Evolutionary conservation across 2,797 vertebrate species (phyloP), one percentile per base, ranked within the genome.

Genomic region (Tapera naevia): DNA sequence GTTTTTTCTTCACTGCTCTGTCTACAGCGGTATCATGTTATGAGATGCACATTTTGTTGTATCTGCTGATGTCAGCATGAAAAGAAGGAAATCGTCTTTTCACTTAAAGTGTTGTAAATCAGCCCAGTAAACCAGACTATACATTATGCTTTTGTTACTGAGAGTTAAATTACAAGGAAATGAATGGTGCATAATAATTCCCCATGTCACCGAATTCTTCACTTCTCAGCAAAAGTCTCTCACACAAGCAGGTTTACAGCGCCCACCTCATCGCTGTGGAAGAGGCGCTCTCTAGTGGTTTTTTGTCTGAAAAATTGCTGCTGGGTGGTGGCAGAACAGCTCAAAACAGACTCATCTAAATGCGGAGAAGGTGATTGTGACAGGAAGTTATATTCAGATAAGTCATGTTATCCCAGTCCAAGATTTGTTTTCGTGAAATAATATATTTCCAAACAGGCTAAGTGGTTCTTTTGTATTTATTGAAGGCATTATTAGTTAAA

Each of bases 101-200:
- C 73, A 94, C 95, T 93, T 96, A 83, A 94, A 93, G 58, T 78
- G 89, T 58, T 96, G 97, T 98, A 97, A 97, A 97, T 98, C 97
- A 98, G 79, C 85, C 84, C 66, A 48, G 53, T 96, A 97, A 97
- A 96, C 96, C 87, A 97, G 92, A 94, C 95, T 94, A 91, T 96
- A 97, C 87, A 91, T 97, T 96, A 97, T 94, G 94, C 94, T 96
- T 97, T 97, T 97, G 96, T 97, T 97, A 92, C 89, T 32, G 70
- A 96, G 95, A 97, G 94, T 96, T 98, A 97, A 97, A 97, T 97
- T 96, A 95, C 97, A 97, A 97, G 97, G 93, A 97, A 98, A 97
- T 94, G 97, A 97, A 97, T 86, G 94, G 95, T 96, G 95, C 92
- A 93, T 97, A 97, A 95, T 97, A 97, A 98, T 97, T 97, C 95